Evolutionary conservation across 1,140 invertebrate species (phyloP).

Genomic region (Diabrotica virgifera): DNA sequence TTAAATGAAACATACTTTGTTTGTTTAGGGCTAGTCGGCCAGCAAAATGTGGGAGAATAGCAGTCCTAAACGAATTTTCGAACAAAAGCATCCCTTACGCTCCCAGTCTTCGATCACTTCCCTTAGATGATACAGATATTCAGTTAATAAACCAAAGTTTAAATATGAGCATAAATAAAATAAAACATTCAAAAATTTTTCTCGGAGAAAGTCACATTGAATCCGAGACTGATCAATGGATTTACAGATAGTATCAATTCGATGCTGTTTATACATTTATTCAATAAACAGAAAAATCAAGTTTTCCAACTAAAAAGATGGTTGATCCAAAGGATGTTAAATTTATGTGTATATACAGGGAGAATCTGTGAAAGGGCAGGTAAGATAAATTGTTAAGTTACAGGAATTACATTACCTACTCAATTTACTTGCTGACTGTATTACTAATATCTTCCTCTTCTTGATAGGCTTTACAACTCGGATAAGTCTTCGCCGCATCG

Average conservation of each 20-base stretch:
- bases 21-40: constrained; percentile 28
- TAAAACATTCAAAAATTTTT: constrained; percentile 26
- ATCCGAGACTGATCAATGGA: constrained; percentile 7
- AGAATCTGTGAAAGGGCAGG: too few species aligned
- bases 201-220: constrained; percentile 4
- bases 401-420: too few species aligned
- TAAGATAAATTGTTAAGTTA: too few species aligned
- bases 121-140: constrained; percentile 32
- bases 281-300: too few species aligned
- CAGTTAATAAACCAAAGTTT: constrained; percentile 32
- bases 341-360: too few species aligned
- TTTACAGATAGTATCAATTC: not conserved
- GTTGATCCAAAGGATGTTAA: too few species aligned
- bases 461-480: too few species aligned
- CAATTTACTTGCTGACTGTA: too few species aligned
- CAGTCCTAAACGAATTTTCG: constrained; percentile 35
- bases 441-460: too few species aligned
- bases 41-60: constrained; percentile 39
- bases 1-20: too few species aligned
- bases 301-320: too few species aligned
- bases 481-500: too few species aligned
- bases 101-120: constrained; percentile 36
- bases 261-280: not conserved
- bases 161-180: constrained; percentile 33
- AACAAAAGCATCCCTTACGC: constrained; percentile 35